Base-by-base conservation (phyloP, 1,140 invertebrate species). In the Microplitis mediator region DNA sequence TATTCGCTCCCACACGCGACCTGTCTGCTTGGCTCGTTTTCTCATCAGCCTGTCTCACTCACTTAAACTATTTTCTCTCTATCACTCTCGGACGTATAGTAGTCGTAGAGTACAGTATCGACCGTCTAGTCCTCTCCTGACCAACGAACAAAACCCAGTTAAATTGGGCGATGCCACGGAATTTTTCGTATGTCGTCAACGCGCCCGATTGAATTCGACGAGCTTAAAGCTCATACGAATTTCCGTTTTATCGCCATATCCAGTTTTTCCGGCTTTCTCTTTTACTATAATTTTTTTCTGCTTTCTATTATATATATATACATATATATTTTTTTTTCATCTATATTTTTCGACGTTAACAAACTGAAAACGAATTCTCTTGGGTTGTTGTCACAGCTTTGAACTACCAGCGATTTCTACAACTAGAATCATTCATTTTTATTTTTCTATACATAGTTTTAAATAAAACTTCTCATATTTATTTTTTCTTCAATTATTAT, bases 81-180 rank as follows among this genome's bases (percentile, higher is more conserved):
- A 8, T 54, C 50, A 16, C 31, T 67, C 51, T 58, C 56, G 9
- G 23, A 50, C 58, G 16, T 1, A 23, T 23, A 23, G 23, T 11
- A 13, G 14, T 32, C 62, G 9, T 35, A 64, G 16, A 61, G 16
- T 6, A 61, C 3, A 61, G 16, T 64, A 67, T 67, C 65, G 65
- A 67, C 52, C 65, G 65, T 34, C 35, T 56, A 56, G 39, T 45
- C 11, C 39, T 45, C 39, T 45, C 11, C 5, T 65, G 63, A 65
- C 63, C 35, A 51, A 45, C 65, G 34, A 45, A 64, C 62, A 16
- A 67, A 67, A 67, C 39, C 63, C 34, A n/a, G 45, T 35, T 14
- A 67, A 52, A 67, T 67, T 52, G 65, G 34, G 51, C 65, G 65
- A 54, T 67, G 65, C 62, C 39, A 23, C 65, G 65, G 65, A 67